Percentiles rank a stretch among this genome's conserved stretches.
phyloP scores from a whole-genome alignment of 2,888 invertebrate genomes.

The Macrophya annulata region DNA sequence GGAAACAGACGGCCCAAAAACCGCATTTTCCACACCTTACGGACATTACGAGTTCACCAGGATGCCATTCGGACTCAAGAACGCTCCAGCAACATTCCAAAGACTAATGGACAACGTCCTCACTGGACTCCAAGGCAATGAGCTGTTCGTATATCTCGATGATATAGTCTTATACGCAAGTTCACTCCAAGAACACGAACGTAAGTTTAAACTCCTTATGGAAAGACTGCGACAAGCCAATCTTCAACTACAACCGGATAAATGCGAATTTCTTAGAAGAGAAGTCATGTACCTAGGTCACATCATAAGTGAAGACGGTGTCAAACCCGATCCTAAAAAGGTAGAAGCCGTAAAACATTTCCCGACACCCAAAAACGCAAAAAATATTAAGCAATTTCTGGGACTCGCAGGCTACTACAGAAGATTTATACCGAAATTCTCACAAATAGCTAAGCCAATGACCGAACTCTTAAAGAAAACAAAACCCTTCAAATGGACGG shows the following conservation, averaged over 20 bases:
- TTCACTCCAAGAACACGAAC: constrained; percentile 58
- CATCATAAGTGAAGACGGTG: constrained; percentile 54
- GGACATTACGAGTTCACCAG: background rate
- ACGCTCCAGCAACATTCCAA: background rate
- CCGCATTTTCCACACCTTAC: background rate
- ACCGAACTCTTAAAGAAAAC: background rate
- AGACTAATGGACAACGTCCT: background rate
- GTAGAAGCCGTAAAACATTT: constrained; percentile 54
- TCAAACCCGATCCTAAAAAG: constrained; percentile 57
- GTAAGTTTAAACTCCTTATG: constrained; percentile 47
- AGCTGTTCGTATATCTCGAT: constrained; percentile 62
- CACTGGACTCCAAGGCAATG: background rate
- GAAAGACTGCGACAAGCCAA: constrained; percentile 41
- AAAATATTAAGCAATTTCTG: constrained; percentile 43
- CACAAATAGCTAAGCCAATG: constrained; percentile 15
- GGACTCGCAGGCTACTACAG: constrained; percentile 25
- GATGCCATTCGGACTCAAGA: background rate
- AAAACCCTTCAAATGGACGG: background rate
- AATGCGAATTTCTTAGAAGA: constrained; percentile 56
- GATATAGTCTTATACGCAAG: constrained; percentile 61
- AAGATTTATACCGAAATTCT: background rate
- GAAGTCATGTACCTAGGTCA: constrained; percentile 59
- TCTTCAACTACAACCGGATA: constrained; percentile 56
- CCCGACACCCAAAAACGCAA: constrained; percentile 5
- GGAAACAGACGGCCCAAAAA: no score